A percentile compares a stretch with the other conserved stretches of the same genome.
Conservation (phyloP, 2,113 vertebrate genomes). For the Rostratula benghalensis region DNA sequence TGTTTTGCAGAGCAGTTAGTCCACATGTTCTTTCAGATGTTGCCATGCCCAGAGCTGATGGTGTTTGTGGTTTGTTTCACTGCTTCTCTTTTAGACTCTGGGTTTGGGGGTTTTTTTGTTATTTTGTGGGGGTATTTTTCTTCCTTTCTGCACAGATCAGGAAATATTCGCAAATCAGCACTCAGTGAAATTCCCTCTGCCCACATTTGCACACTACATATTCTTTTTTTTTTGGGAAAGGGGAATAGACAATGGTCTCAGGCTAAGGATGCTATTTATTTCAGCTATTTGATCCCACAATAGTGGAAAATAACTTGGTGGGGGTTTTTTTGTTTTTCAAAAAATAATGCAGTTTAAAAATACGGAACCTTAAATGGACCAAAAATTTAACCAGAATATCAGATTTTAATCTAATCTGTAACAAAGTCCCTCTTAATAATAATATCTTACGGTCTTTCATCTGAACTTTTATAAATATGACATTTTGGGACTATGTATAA, state of each 20-base stretch:
- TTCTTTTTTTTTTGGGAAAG: not conserved
- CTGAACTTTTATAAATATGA: not conserved
- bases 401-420: not conserved
- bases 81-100: not conserved
- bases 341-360: not conserved
- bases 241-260: not conserved
- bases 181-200: not conserved
- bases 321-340: not conserved
- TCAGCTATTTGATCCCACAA: not conserved
- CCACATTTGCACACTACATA: not conserved
- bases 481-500: not conserved
- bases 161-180: not conserved
- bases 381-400: not conserved
- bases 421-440: not conserved
- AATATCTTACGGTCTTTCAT: not conserved
- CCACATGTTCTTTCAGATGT: not conserved
- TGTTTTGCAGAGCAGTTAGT: not conserved
- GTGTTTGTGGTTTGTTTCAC: not conserved
- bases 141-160: not conserved
- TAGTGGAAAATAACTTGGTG: not conserved
- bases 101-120: accelerated
- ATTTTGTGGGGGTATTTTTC: not conserved
- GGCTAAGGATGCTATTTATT: not conserved
- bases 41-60: not conserved
- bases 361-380: not conserved